Evolutionary conservation across 2,113 vertebrate species (phyloP), one percentile per base, ranked within the genome.

Genomic region (Menura novaehollandiae): DNA sequence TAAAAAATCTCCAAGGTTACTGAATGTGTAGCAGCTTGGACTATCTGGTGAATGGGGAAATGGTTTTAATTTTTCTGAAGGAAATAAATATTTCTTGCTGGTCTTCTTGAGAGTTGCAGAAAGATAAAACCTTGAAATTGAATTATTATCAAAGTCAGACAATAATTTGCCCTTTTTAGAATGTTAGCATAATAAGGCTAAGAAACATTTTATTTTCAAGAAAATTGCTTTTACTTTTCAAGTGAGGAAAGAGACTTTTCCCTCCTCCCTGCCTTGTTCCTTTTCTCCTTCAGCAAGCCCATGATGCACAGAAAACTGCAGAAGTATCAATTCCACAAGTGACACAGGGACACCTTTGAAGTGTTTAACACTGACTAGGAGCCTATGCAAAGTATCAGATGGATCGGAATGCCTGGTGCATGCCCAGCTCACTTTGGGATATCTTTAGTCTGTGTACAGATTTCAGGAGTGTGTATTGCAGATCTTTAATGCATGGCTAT

Each of bases 391-490:
- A 24, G 9, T 39, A 33, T 30, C 8, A 24, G 30, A 6, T 15
- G 12, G 4, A 6, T 35, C 7, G 10, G 37, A 58, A 64, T 28
- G 28, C n/a, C 7, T 1, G 0, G 8, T 58, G 12, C 9, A 13
- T 32, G 8, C 15, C 28, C 9, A 1, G 4, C 11, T 44, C 35
- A 22, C 23, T 74, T 71, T 19, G 16, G 35, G 15, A 63, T 24
- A 27, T 17, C 24, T 52, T 87, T 60, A 68, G 27, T 60, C 10
- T 51, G 3, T 35, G 8, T 15, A 22, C 23, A 0, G 0, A 22
- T 60, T 60, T 67, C 37, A 58, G 28, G 15, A 52, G 7, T 4
- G 2, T 37, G 16, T 30, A 6, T 22, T 66, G 17, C 32, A n/a
- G 16, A 32, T 26, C 4, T 20, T 72, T 24, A 63, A 17, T 17